Base-by-base conservation (phyloP, 2,797 vertebrate species). In the Eptatretus atami region DNA sequence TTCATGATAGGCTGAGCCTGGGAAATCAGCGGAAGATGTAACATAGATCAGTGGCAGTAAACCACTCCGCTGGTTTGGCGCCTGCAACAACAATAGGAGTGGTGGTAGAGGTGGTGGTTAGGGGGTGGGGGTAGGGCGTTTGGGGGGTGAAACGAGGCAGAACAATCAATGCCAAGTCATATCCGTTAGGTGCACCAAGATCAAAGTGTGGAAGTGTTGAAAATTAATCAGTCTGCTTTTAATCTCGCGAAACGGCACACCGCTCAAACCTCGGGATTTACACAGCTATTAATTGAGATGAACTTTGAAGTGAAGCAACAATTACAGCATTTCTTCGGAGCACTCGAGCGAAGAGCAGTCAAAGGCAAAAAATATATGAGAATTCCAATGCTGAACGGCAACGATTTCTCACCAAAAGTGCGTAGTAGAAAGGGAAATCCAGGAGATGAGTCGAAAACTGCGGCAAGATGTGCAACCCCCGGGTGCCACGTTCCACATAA, bases 401-500 rank as follows among this genome's bases (percentile, higher is more conserved):
- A 8, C 31, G 4, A 44, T 44, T 44, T 44, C 73, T 71, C 78
- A 90, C 86, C 12, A 72, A 75, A 64, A 76, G 82, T 70, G 80
- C 73, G 72, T 88, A 76, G 72, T 87, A 94, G 78, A 94, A 94
- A 10, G 87, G 87, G 69, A 86, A 93, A 66, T 90, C 81, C 1
- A 71, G 74, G 11, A 75, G 73, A 67, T 79, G 78, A 0, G 79
- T 84, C 66, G 86, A 92, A 74, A 82, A 94, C 52, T 82, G 78
- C 0, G 84, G 81, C 31, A 84, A 74, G 11, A 81, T 79, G 73
- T 86, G 71, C 67, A 90, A 13, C 84, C 86, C 44, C 86, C 86
- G 0, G 87, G 87, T 67, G 82, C 74, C 1, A 74, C 67, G 70
- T 94, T 94, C 87, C 87, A 94, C 78, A 84, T 77, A 65, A 80